phyloP scores from a whole-genome alignment of 2,888 invertebrate genomes.

The Perithous albicinctus region DNA sequence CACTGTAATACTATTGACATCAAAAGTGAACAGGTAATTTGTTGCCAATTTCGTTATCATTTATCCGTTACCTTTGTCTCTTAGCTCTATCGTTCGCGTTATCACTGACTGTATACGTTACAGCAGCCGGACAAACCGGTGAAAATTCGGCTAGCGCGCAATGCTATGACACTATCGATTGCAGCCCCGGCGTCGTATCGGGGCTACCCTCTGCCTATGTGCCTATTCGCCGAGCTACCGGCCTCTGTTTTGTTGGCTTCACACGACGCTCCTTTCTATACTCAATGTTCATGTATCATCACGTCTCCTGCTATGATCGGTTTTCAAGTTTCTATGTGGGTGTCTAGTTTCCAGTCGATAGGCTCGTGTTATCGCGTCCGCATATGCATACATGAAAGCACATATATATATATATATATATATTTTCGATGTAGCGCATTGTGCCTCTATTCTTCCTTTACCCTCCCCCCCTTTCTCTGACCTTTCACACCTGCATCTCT shows the following conservation, averaged over 20 bases:
- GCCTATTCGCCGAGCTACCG: conserved; percentile 18
- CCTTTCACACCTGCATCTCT: conserved; percentile 24
- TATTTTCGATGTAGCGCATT: conserved; percentile 3
- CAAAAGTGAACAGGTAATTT: too few relatives aligned
- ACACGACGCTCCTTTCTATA: background rate
- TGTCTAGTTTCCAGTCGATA: conserved; percentile 19
- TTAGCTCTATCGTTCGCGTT: background rate
- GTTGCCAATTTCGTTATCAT: background rate
- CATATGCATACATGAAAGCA: background rate
- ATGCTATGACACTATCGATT: conserved; percentile 63
- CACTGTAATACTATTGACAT: too few relatives aligned
- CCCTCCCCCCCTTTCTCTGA: conserved; percentile 2
- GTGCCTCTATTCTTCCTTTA: background rate
- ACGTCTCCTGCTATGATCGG: background rate
- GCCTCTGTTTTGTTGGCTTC: conserved; percentile 17
- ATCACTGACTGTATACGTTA: conserved; percentile 5
- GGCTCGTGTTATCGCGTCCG: conserved; percentile 20
- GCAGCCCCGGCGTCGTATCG: conserved; percentile 50
- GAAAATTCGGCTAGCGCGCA: conserved; percentile 38
- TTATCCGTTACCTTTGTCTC: background rate
- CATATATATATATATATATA: too few relatives aligned
- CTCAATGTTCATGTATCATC: too few relatives aligned
- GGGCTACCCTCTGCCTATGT: conserved; percentile 2
- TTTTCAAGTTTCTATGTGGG: conserved; percentile 24
- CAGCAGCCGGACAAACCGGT: conserved; percentile 73